Conservation (phyloP, 2,113 vertebrate genomes). For the Anguilla rostrata region DNA sequence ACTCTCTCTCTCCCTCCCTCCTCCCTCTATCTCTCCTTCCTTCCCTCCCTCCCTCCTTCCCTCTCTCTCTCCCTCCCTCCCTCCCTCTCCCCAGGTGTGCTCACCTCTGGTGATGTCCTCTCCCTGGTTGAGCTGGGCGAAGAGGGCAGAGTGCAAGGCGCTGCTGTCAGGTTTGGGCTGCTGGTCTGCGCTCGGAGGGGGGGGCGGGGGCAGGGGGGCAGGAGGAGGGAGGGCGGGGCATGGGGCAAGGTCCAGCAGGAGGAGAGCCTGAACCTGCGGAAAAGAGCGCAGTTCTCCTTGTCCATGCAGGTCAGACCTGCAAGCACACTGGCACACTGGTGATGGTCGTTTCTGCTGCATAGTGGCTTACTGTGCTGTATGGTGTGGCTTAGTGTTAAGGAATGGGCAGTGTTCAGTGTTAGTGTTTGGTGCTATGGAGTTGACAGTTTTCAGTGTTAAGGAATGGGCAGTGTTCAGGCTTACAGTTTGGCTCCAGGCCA, state of each 20-base stretch:
- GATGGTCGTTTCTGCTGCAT: background rate
- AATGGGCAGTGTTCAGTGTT: no score
- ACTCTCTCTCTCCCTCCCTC: no score
- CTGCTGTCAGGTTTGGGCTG: conserved; percentile 57
- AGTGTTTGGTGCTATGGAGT: no score
- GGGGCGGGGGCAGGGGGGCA: conserved; percentile 76
- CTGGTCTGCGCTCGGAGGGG: conserved; percentile 60
- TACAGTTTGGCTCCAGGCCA: conserved; percentile 89
- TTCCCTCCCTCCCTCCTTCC: no score
- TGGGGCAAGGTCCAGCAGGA: conserved; percentile 61
- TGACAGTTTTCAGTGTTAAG: background rate
- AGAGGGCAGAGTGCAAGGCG: conserved; percentile 80
- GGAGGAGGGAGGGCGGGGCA: conserved; percentile 77
- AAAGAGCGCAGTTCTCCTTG: conserved; percentile 2
- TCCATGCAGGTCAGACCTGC: no score
- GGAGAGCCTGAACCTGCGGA: conserved; percentile 79
- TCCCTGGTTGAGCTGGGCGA: conserved; percentile 92
- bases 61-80: background rate
- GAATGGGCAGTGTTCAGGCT: conserved; percentile 57
- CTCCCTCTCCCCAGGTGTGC: background rate
- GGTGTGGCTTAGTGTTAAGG: no score
- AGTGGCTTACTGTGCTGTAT: background rate
- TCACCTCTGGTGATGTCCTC: conserved; percentile 89
- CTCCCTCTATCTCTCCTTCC: no score
- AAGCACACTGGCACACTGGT: no score